phyloP scores from a whole-genome alignment of 2,888 invertebrate genomes.

The Trachelus stipa region DNA sequence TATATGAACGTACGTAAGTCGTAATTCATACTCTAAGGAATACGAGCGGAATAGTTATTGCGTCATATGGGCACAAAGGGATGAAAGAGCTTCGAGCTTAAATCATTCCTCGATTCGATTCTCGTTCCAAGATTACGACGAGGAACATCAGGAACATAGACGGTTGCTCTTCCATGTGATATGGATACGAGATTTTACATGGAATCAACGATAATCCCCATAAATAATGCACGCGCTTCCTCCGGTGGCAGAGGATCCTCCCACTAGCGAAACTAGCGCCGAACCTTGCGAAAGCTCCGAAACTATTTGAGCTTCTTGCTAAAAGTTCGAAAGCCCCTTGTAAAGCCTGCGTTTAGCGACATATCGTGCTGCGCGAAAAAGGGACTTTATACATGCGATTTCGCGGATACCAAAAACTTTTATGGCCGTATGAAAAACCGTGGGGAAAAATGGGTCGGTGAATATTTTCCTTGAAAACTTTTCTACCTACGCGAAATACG shows the following conservation, averaged over 20 bases:
- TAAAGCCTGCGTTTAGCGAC: constrained; percentile 47
- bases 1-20: not conserved
- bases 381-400: constrained; percentile 42
- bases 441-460: constrained; percentile 11
- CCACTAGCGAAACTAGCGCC: constrained; percentile 20
- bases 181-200: not conserved
- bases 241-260: constrained; percentile 17
- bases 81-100: not conserved
- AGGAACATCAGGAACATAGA: not conserved
- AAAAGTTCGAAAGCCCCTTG: constrained; percentile 48
- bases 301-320: constrained; percentile 45
- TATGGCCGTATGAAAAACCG: constrained; percentile 25
- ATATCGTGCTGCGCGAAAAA: constrained; percentile 38
- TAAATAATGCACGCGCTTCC: constrained; percentile 43
- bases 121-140: not conserved
- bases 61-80: not conserved
- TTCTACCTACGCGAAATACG: not conserved
- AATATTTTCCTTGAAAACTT: not conserved
- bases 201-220: constrained; percentile 28
- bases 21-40: not conserved
- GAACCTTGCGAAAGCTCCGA: constrained; percentile 30
- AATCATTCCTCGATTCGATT: not conserved
- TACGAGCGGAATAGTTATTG: not conserved
- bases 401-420: constrained; percentile 44
- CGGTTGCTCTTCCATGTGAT: not conserved